Base-by-base conservation (phyloP, 2,888 invertebrate genomes). In the Dicroscelio sp. region DNA sequence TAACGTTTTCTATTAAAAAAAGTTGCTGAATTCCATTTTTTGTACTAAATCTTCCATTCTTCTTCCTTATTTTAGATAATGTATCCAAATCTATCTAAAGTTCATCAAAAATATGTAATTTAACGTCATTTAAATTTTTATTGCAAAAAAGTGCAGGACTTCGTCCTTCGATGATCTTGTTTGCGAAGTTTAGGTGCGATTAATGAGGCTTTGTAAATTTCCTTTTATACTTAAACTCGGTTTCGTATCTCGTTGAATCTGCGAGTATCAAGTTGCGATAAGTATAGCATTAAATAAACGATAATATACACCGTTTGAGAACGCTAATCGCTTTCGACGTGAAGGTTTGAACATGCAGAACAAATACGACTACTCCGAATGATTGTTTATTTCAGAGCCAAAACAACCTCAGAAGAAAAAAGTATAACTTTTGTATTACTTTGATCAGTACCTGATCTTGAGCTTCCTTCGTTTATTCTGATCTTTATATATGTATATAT, bases 361-460 rank as follows among this genome's bases (percentile, higher is more conserved):
- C 20, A 33, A 69, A 25, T 75, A 76, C 10, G 33, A 65, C 33
- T 76, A 23, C 31, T 79, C 10, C 58, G 43, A 25, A 43, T 23
- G 14, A 80, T 35, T 73, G 65, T 75, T 65, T 80, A 20, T 71
- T 86, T 86, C 38, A 63, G 12, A 73, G 87, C 82, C 87, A 83
- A 83, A 43, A 76, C 20, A 23, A 85, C 67, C 79, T 73, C 80
- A 79, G 63, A 48, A 60, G 48, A 67, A 52, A 65, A 79, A 78
- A 88, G 31, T 86, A 43, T 90, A 75, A 80, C 67, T 89, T 85
- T 85, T 79, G 80, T 89, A 86, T 90, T 90, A 90, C 85, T 85
- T 87, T 83, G 90, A 79, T 87, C 90, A 87, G 90, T 90, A 90
- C 86, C 90, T 86, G 90, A 87, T 87, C 79, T 83, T 83, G 86